Evolutionary conservation across 1,140 invertebrate species (phyloP).

Genomic region (Drosophila subobscura): DNA sequence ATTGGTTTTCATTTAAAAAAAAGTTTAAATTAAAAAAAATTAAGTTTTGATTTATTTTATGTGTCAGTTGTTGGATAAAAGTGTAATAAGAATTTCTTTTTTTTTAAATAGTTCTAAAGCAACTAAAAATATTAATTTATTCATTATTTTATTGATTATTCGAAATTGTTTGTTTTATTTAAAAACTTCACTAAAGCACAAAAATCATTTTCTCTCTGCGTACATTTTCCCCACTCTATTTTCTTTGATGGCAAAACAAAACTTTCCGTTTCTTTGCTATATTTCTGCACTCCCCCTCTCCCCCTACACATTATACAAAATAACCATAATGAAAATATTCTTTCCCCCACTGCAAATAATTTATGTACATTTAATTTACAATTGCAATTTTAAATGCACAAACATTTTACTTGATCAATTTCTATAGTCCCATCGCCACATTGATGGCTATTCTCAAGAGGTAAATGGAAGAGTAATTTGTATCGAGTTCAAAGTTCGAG

Average conservation of each 20-base stretch:
- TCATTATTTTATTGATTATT: not conserved
- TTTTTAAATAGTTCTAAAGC: not conserved
- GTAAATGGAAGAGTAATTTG: slow-evolving; percentile 85
- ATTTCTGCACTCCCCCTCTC: slow-evolving; percentile 17
- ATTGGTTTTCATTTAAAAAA: not conserved
- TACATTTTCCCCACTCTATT: slow-evolving; percentile 69
- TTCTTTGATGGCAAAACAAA: slow-evolving; percentile 43
- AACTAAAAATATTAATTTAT: not conserved
- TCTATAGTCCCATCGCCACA: slow-evolving; percentile 91
- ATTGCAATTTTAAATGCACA: slow-evolving; percentile 67
- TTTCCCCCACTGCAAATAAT: slow-evolving; percentile 41
- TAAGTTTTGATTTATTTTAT: not conserved
- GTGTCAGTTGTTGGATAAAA: too few relatives aligned
- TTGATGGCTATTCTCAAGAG: slow-evolving; percentile 93
- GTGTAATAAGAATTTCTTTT: too few relatives aligned
- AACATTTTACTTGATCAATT: slow-evolving; percentile 68
- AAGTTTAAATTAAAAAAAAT: not conserved
- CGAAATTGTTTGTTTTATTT: slow-evolving; percentile 10
- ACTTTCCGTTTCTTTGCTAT: slow-evolving; percentile 29
- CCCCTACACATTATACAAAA: slow-evolving; percentile 7
- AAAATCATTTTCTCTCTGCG: slow-evolving; percentile 63
- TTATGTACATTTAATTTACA: slow-evolving; percentile 33
- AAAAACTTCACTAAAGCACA: slow-evolving; percentile 65
- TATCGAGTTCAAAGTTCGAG: slow-evolving; percentile 37
- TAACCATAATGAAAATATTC: slow-evolving; percentile 41